Conservation (phyloP, 2,113 vertebrate species). For the Orycteropus afer region DNA sequence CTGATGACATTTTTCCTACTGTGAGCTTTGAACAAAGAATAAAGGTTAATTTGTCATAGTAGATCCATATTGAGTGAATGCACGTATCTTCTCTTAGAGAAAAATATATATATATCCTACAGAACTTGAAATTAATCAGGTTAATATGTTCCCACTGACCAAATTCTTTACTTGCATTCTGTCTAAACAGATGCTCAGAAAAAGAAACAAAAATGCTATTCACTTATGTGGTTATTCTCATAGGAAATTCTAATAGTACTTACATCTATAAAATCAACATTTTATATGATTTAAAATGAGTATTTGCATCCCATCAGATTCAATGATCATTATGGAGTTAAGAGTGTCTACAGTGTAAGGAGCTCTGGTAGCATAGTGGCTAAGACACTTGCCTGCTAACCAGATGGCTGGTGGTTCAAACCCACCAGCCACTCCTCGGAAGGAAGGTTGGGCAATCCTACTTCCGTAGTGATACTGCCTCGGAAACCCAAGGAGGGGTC, state of each 20-base stretch:
- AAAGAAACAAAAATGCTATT: background rate
- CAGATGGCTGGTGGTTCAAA: too few species aligned
- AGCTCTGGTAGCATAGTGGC: too few species aligned
- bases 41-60: slow-evolving; percentile 39
- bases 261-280: background rate
- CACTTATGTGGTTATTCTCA: background rate
- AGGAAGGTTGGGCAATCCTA: too few species aligned
- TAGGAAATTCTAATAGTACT: background rate
- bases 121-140: slow-evolving; percentile 42
- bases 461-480: too few species aligned
- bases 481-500: too few species aligned
- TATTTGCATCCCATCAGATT: background rate
- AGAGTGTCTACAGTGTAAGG: background rate
- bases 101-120: slow-evolving; percentile 1
- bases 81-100: slow-evolving; percentile 9
- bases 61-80: background rate
- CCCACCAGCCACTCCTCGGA: too few species aligned
- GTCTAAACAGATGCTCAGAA: slow-evolving; percentile 18
- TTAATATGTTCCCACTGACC: slow-evolving; percentile 20
- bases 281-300: background rate
- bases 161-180: slow-evolving; percentile 7
- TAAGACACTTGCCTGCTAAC: too few species aligned
- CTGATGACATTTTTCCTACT: slow-evolving; percentile 40
- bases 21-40: slow-evolving; percentile 11
- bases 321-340: background rate